phyloP scores from a whole-genome alignment of 2,888 invertebrate species.

The Atrina japonica region DNA sequence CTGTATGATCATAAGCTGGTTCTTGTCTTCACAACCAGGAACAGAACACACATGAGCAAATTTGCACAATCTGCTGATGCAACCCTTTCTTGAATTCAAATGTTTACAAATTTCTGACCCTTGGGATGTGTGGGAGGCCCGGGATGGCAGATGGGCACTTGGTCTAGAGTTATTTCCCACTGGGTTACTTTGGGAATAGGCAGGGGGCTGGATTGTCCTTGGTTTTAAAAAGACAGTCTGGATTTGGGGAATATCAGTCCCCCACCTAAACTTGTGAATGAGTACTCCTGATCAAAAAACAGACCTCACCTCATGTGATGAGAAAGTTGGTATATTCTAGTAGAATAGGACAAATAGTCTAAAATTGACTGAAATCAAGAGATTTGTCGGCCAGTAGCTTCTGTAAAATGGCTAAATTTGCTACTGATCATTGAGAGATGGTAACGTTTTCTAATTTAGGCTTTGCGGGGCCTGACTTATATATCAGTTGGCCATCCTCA shows the following conservation, averaged over 20 bases:
- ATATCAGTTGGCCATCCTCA: slow-evolving; percentile 15
- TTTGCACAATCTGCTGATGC: too few species aligned
- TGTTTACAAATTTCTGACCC: neutral
- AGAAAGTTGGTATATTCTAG: slow-evolving; percentile 24
- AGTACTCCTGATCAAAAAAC: slow-evolving; percentile 1
- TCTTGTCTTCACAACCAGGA: neutral
- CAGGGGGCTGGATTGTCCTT: too few species aligned
- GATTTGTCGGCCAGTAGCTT: slow-evolving; percentile 11
- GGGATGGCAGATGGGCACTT: neutral
- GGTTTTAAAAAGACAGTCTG: slow-evolving; percentile 4
- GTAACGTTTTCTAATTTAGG: slow-evolving; percentile 28
- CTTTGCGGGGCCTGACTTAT: slow-evolving; percentile 26
- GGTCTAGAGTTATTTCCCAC: neutral
- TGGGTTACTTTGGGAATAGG: neutral
- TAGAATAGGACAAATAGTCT: slow-evolving; percentile 35
- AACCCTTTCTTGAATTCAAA: too few species aligned
- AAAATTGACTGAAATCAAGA: slow-evolving; percentile 2
- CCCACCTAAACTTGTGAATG: slow-evolving; percentile 8
- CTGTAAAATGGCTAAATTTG: slow-evolving; percentile 31
- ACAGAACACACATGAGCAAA: slow-evolving; percentile 5
- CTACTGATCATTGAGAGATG: slow-evolving; percentile 30
- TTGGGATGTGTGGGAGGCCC: slow-evolving; percentile 3
- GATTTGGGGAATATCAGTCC: slow-evolving; percentile 8
- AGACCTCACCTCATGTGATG: too few species aligned
- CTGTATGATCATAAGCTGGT: neutral